Conservation (phyloP, 1,140 invertebrate species). For the Pinna nobilis region DNA sequence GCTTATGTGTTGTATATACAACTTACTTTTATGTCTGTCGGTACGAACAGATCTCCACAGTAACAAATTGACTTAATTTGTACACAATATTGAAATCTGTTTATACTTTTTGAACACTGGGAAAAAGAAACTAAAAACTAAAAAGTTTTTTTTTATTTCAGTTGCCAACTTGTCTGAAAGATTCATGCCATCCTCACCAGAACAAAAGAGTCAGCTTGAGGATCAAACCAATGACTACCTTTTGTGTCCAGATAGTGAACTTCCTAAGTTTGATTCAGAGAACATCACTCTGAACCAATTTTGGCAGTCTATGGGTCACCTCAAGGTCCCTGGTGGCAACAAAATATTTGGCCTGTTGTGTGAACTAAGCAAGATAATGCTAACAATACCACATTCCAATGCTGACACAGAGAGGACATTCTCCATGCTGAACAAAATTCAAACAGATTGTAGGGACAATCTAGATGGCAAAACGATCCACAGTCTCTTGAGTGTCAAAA, state of each 20-base stretch:
- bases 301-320: background rate
- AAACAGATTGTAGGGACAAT: constrained; percentile 15
- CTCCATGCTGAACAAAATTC: constrained; percentile 29
- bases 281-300: background rate
- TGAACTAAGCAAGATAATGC: background rate
- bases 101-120: no score
- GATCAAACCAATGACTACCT: constrained; percentile 4
- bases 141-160: background rate
- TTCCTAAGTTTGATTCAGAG: constrained; percentile 13
- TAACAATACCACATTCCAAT: constrained; percentile 32
- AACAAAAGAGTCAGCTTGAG: constrained; percentile 9
- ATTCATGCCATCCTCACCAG: background rate
- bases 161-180: constrained; percentile 3
- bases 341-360: background rate
- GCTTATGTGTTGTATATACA: no score
- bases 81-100: no score
- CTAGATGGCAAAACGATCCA: constrained; percentile 11
- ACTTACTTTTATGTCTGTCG: no score
- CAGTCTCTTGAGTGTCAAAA: constrained; percentile 1
- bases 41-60: no score
- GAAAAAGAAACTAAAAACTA: no score
- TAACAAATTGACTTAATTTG: no score
- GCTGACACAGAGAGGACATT: constrained; percentile 31
- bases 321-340: background rate
- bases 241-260: background rate